Conservation (phyloP, 2,888 invertebrate species). For the Apotomis betuletana region DNA sequence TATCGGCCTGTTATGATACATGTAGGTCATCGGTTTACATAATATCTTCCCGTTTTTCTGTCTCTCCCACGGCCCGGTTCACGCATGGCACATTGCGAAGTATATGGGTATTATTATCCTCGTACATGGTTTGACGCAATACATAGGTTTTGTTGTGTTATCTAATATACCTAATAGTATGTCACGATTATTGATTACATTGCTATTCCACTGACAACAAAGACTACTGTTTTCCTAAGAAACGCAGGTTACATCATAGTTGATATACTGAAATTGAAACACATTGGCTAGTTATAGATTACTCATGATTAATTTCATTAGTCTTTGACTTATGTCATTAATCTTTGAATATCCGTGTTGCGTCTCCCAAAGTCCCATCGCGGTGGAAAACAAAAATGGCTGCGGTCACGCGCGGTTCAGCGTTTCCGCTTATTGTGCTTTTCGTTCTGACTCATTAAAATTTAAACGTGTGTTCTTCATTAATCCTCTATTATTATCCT, state of each 20-base stretch:
- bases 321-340: no score
- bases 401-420: background rate
- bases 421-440: conserved; percentile 12
- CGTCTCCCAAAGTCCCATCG: no score
- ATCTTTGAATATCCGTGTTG: no score
- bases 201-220: no score
- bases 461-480: no score
- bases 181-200: background rate
- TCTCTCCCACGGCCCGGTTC: conserved; percentile 25
- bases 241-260: no score
- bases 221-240: no score
- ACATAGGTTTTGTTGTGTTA: conserved; percentile 3
- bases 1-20: background rate
- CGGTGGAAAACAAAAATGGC: no score
- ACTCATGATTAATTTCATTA: no score
- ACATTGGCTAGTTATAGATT: no score
- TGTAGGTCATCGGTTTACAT: conserved; percentile 10
- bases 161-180: conserved; percentile 2
- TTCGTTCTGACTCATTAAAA: background rate
- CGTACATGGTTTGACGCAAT: conserved; percentile 3
- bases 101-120: conserved; percentile 16
- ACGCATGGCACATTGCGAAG: conserved; percentile 4
- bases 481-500: no score
- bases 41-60: conserved; percentile 13
- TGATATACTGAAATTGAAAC: no score